Evolutionary conservation across 2,888 invertebrate species (phyloP).

Genomic region (Ormyrus nitidulus): DNA sequence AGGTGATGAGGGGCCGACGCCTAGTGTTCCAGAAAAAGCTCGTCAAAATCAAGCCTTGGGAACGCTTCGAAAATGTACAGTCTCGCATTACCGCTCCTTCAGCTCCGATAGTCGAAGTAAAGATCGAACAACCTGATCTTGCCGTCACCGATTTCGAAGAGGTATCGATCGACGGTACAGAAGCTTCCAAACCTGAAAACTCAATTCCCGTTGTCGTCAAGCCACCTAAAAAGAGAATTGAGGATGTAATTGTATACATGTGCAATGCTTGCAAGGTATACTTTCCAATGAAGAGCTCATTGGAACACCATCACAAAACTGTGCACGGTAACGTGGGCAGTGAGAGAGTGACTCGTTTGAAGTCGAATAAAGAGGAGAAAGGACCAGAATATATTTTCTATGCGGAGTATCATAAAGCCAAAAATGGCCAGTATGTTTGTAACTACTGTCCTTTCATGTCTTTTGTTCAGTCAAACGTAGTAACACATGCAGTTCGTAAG

Average conservation of each 20-base stretch:
- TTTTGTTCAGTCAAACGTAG: conserved; percentile 9
- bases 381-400: background rate
- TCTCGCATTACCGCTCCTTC: background rate
- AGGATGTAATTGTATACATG: conserved; percentile 49
- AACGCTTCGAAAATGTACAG: background rate
- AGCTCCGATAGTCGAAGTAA: conserved; percentile 2
- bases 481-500: conserved; percentile 10
- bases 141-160: conserved; percentile 48
- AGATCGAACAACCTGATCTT: conserved; percentile 7
- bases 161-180: conserved; percentile 49
- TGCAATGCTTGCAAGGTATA: conserved; percentile 57
- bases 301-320: conserved; percentile 52
- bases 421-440: conserved; percentile 30
- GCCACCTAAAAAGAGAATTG: background rate
- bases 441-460: conserved; percentile 33
- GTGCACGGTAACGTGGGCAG: conserved; percentile 28
- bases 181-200: background rate
- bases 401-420: conserved; percentile 16
- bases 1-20: background rate
- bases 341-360: background rate
- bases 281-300: conserved; percentile 50
- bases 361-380: too few species aligned
- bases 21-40: conserved; percentile 39
- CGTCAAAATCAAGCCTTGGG: conserved; percentile 29
- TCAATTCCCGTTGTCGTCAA: background rate